Evolutionary conservation across 2,888 invertebrate species (phyloP), one percentile per base, ranked within the genome.

Genomic region (Agonopterix arenella): DNA sequence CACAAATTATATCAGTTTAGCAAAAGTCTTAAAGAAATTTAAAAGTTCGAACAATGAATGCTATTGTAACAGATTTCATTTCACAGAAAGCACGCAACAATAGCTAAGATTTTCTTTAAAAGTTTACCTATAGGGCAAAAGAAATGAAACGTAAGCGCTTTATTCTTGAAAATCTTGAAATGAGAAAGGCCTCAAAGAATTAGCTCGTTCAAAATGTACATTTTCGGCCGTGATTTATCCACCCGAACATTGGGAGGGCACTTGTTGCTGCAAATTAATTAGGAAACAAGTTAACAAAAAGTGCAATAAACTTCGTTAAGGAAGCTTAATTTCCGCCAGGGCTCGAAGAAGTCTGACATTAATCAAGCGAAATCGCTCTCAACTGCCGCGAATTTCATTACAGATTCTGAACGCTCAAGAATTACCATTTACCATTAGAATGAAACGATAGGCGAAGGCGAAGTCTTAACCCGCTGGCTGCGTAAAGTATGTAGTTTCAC

Each of bases 211-310:
- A 16, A 55, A 48, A 56, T 57, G 53, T 54, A 59, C 52, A 55
- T 61, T 59, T 47, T 59, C 52, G 48, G 53, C 55, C 56, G 59
- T 59, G 62, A 68, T 66, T 64, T 63, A 66, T 63, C 58, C 54
- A 28, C 53, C 54, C 47, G 48, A 61, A 61, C 63, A 64, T 67
- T 68, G 57, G 57, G 44, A 51, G 56, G 61, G 67, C 68, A 82
- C 84, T 83, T 84, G 82, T 84, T 81, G 83, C 84, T 78, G 62
- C 60, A 73, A 77, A 84, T 80, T 84, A 83, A 80, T 81, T 80
- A 80, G 73, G 69, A 75, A 77, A 78, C 79, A 80, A 81, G 77
- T 77, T 80, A 77, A 77, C 79, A 84, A 83, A 84, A 83, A 82
- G 67, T 83, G 81, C 78, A 80, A 81, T 83, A 80, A 80, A 79